Evolutionary conservation across 2,888 invertebrate species (phyloP), one percentile per base, ranked within the genome.

Genomic region (Meghimatium bilineatum): DNA sequence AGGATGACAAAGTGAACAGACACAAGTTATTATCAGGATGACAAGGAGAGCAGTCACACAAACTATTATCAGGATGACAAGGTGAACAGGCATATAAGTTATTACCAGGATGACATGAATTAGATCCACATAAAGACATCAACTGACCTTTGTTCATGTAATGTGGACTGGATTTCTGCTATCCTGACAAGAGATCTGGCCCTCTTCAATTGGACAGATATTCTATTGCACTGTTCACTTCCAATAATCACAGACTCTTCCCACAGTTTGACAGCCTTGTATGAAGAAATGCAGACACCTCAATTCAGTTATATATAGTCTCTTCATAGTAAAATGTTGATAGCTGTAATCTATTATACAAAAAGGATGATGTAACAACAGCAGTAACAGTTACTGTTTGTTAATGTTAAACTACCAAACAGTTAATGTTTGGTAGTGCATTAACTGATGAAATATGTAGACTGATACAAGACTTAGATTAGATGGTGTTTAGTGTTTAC

Each of bases 161-260:
- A 95, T 87, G 98, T 99, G 90, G 98, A 97, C 95, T 97, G 97
- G 94, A 99, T 98, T 95, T 99, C 98, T 76, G 97, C 97, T 93
- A 97, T 96, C 92, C 99, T 96, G 91, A 99, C 99, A 93, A 98
- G 95, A 91, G 98, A 98, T 91, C 99, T 96, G 90, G 98, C 97
- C 94, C 97, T 97, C 95, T 99, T 99, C 90, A 99, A 95, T 93
- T 99, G 92, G 38, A 91, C 91, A 81, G 98, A 98, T 89, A 98
- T 98, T 94, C 97, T 96, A 91, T 98, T 97, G 95, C 97, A 97
- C 94, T 97, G 97, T 93, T 98, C 95, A 94, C 97, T 97, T 87
- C 97, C 97, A 94, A 97, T 95, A 92, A 96, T 96, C 94, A 98
- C 96, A 89, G 97, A 97, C 94, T 98, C 98, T 94, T 98, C 98